Percentiles rank a stretch among this genome's conserved stretches.
Evolutionary conservation across 2,797 vertebrate genomes (phyloP).

Genomic region (Knipowitschia caucasica): DNA sequence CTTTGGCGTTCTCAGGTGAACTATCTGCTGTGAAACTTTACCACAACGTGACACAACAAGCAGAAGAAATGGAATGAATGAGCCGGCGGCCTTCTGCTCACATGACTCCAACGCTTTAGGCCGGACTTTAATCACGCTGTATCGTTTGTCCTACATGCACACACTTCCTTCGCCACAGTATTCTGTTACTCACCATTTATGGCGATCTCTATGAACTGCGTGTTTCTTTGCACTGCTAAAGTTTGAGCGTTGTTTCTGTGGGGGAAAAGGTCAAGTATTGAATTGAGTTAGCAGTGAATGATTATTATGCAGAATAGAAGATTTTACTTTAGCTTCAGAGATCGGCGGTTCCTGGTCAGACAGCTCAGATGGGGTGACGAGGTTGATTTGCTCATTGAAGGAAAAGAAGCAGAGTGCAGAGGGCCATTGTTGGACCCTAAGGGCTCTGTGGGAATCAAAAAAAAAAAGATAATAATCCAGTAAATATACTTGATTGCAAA

Average conservation of each 20-base stretch:
- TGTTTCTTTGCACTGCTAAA: slow-evolving; percentile 39
- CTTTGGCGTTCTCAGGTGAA: slow-evolving; percentile 69
- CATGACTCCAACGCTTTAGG: background rate
- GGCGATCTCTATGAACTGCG: slow-evolving; percentile 60
- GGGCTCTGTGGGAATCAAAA: slow-evolving; percentile 30
- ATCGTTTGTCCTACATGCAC: background rate
- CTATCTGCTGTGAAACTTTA: slow-evolving; percentile 69
- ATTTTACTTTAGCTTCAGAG: slow-evolving; percentile 62
- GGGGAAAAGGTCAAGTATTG: slow-evolving; percentile 11
- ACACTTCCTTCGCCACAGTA: slow-evolving; percentile 2
- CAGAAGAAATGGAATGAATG: background rate
- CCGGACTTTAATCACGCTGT: background rate
- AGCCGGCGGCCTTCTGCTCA: background rate
- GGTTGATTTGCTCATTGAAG: slow-evolving; percentile 57
- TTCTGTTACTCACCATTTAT: slow-evolving; percentile 55
- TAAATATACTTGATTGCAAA: too few relatives aligned
- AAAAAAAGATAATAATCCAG: too few relatives aligned
- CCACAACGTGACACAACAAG: slow-evolving; percentile 27
- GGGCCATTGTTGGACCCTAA: slow-evolving; percentile 48
- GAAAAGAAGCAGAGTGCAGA: slow-evolving; percentile 50
- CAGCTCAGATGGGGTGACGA: slow-evolving; percentile 62
- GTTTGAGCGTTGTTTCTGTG: slow-evolving; percentile 56
- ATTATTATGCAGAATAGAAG: background rate
- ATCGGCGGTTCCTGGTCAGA: slow-evolving; percentile 42
- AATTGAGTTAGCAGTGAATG: background rate